Base-by-base conservation (phyloP, 2,797 vertebrate genomes). In the Oceanodroma leucorhoa region DNA sequence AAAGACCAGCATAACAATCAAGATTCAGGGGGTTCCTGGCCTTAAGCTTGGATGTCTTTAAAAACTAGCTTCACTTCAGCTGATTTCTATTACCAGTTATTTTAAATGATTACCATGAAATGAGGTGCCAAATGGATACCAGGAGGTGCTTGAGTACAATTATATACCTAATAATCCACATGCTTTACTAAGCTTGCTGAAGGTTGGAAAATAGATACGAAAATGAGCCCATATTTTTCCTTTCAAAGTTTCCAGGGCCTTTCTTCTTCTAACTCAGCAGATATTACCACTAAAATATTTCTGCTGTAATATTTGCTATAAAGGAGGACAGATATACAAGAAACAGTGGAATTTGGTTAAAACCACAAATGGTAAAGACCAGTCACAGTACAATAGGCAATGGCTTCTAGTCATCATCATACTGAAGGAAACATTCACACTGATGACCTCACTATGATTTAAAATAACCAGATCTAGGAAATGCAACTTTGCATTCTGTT, bases 61-160 rank as follows among this genome's bases (percentile, higher is more conserved):
- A 73, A 87, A 89, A 70, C 30, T 50, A 73, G 11, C 18, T 82
- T 84, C 2, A 24, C 73, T 96, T 94, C 83, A 96, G 79, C 80
- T 96, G 80, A 94, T 89, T 94, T 83, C 83, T 83, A 64, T 95
- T 96, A 78, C 66, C 32, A 84, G 70, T 60, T 90, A 94, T 94
- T 96, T 93, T 46, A 91, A 95, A 72, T 70, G 0, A 87, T 94
- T 94, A 80, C 78, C 26, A 7, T 41, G 23, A 86, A 93, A 95
- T 67, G 55, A 96, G 71, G 83, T 95, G 94, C 50, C 64, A 91
- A 87, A 90, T 77, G 90, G 67, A 92, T 94, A 84, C 81, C 90
- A 87, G 77, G 90, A 82, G 87, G 81, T 85, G 38, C 46, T 86
- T 80, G 60, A 87, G 60, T 77, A 73, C 43, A 89, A 88, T 84